Conservation (phyloP, 2,888 invertebrate genomes). For the Hermodice carunculata region DNA sequence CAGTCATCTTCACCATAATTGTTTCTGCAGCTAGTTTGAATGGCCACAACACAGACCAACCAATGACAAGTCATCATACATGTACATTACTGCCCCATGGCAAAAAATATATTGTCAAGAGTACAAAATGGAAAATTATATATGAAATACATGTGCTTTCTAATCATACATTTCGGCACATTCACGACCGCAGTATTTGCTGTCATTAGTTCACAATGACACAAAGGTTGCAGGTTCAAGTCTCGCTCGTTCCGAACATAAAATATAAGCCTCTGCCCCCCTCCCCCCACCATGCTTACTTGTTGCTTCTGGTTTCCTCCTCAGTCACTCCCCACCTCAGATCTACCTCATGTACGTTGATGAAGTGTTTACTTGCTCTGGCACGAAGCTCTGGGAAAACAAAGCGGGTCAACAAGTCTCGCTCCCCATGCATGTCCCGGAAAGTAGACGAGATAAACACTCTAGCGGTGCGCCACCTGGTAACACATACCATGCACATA, state of each 20-base stretch:
- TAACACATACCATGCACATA: too few species aligned
- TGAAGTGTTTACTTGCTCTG: constrained; percentile 61
- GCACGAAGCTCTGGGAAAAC: constrained; percentile 71
- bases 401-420: constrained; percentile 70
- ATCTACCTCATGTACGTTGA: constrained; percentile 70
- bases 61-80: too few species aligned
- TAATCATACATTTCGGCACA: too few species aligned
- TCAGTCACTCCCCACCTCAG: constrained; percentile 72
- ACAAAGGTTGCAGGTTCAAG: background rate
- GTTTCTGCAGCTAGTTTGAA: too few species aligned
- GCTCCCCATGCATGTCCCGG: constrained; percentile 72
- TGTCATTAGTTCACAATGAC: background rate
- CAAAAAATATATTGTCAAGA: too few species aligned
- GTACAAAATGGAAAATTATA: too few species aligned
- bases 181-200: too few species aligned
- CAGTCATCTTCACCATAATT: too few species aligned
- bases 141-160: too few species aligned
- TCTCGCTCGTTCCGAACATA: too few species aligned
- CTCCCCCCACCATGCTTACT: constrained; percentile 56
- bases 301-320: constrained; percentile 60
- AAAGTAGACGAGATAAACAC: constrained; percentile 73
- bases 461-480: constrained; percentile 69
- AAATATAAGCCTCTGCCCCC: background rate
- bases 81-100: too few species aligned
- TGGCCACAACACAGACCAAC: too few species aligned